Evolutionary conservation across 2,888 invertebrate species (phyloP), one percentile per base, ranked within the genome.

Genomic region (Tiliacea aurago): DNA sequence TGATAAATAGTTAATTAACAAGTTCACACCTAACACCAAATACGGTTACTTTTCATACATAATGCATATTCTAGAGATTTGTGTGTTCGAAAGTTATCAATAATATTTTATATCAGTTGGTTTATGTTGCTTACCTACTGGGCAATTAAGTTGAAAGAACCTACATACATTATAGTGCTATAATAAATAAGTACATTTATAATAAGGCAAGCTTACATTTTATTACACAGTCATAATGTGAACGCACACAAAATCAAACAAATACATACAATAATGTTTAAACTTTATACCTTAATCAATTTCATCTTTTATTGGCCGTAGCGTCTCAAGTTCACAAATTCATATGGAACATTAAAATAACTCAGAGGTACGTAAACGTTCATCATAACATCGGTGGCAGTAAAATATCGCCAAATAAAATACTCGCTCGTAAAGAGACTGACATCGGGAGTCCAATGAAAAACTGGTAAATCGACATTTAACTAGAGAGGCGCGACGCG

Each of bases 401-500:
- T 95, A 95, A 95, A 95, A 94, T 95, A 93, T 91, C 86, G 93
- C 90, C 92, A 91, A 95, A 95, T 95, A 95, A 95, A 94, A 95
- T 93, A 91, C 92, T 90, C 91, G 93, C 89, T 95, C 94, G 93
- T 95, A 95, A 95, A 95, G 92, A 92, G 91, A 93, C 92, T 94
- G 95, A 94, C 95, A 93, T 92, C 93, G 91, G 92, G 94, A 94
- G 92, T 93, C 92, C 90, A 90, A 93, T 92, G 94, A 91, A 93
- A 92, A 93, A 93, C 93, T 92, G 95, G 94, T 95, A 94, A 95
- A 94, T 94, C 93, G 93, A 93, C 93, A 91, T 94, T 93, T 94
- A 93, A 93, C 93, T 93, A 94, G 93, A 91, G 90, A 90, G 86
- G 85, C 90, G 88, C 91, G 90, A 89, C 90, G 88, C 89, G 80